Base-by-base conservation (phyloP, 2,888 invertebrate genomes). In the Lasioglossum vierecki region DNA sequence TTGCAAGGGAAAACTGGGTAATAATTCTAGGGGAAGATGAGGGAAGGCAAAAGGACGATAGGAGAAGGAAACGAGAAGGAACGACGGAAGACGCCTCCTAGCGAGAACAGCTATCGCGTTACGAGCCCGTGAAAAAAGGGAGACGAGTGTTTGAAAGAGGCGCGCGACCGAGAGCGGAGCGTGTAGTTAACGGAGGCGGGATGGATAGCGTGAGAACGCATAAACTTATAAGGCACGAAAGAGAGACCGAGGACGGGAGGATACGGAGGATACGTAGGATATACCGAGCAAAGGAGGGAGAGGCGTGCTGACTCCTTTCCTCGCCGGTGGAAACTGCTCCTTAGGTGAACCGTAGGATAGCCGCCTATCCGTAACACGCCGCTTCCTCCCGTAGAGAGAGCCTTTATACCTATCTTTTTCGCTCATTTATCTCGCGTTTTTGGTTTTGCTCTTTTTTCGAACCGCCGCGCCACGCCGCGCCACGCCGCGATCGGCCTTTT, bases 121-220 rank as follows among this genome's bases (percentile, higher is more conserved):
- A 72, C 30, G 57, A 26, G 57, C 18, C 18, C n/a, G 46, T 13
- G 15, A 66, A 63, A 76, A 26, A 41, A 30, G 82, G 72, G 22
- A 53, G 57, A 26, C 75, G 49, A 60, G 53, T 26, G 60, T 41
- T 74, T 44, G 68, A 84, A 35, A 82, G 83, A 76, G 81, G 82
- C 76, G 74, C 60, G 83, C 73, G 76, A 76, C 76, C 73, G 80
- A 49, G 66, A n/a, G 71, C 82, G 68, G 74, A 82, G 86, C 82
- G 80, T 70, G 75, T 79, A 80, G 84, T 75, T 80, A 79, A 77
- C 60, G 41, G 80, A 87, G 89, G 88, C 82, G 86, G 89, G 89
- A 90, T 91, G 91, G 91, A 91, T 92, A 93, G 92, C 93, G 93
- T 93, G 94, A 93, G 93, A 93, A 93, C 93, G 90, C 89, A 89